phyloP scores from a whole-genome alignment of 1,140 invertebrate genomes.

The Aphelenchoides avenae region DNA sequence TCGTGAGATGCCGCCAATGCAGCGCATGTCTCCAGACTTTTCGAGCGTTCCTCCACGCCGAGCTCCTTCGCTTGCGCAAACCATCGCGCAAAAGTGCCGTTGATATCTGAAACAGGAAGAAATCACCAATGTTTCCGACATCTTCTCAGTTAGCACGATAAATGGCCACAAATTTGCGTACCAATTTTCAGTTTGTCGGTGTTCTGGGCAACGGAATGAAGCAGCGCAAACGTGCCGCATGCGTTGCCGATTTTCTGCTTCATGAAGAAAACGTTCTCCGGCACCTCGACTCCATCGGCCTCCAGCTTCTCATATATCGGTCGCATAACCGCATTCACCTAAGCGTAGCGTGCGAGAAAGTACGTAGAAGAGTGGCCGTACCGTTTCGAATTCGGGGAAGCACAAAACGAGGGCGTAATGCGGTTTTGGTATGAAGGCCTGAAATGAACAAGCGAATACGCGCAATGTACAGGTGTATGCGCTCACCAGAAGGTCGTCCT shows the following conservation, averaged over 20 bases:
- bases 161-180: constrained; percentile 15
- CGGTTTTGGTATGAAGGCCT: constrained; percentile 41
- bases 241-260: constrained; percentile 89
- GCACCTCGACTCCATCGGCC: constrained; percentile 9
- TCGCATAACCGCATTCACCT: constrained; percentile 26
- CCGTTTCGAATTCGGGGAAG: constrained; percentile 29
- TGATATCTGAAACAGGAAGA: too few species aligned
- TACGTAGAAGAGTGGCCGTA: background rate
- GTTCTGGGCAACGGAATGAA: constrained; percentile 71
- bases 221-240: constrained; percentile 86
- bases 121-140: background rate
- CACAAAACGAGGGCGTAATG: constrained; percentile 44
- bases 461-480: too few species aligned
- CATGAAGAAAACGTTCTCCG: constrained; percentile 77
- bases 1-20: constrained; percentile 29
- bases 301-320: constrained; percentile 30
- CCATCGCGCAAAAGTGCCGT: constrained; percentile 41
- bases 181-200: constrained; percentile 59
- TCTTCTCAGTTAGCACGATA: too few species aligned
- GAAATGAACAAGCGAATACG: too few species aligned
- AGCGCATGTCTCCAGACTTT: constrained; percentile 22
- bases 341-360: constrained; percentile 8
- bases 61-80: constrained; percentile 34
- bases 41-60: constrained; percentile 41
- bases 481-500: constrained; percentile 31